phyloP scores from a whole-genome alignment of 2,113 vertebrate species.

The Tympanuchus pallidicinctus region DNA sequence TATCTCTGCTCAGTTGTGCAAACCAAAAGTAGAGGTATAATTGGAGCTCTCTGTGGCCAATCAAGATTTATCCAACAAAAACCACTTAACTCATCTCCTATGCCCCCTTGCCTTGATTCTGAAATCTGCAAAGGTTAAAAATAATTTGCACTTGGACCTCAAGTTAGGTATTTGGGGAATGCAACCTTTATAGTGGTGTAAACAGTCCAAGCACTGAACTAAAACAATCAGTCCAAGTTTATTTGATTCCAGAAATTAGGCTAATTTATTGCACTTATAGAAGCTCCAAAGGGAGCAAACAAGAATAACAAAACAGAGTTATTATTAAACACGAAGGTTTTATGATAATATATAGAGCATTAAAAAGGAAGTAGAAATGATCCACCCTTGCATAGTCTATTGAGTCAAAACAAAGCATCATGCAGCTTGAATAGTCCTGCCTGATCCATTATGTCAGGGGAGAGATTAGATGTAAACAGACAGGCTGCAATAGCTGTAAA shows the following conservation, averaged over 20 bases:
- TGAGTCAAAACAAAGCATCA: neutral
- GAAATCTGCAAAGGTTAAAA: neutral
- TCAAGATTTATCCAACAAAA: neutral
- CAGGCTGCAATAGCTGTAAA: neutral
- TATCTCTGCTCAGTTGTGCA: neutral
- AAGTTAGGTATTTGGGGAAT: neutral
- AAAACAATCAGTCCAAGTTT: neutral
- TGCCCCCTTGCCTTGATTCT: neutral
- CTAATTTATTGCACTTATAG: neutral
- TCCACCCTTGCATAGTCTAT: neutral
- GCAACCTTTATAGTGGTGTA: accelerated
- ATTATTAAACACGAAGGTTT: neutral
- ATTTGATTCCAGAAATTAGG: neutral
- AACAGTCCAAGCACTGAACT: neutral
- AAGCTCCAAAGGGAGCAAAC: neutral
- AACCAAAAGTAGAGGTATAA: neutral
- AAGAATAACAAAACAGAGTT: neutral
- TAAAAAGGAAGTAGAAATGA: neutral
- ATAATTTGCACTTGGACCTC: neutral
- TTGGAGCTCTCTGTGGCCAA: neutral
- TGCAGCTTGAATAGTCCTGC: neutral
- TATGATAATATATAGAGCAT: neutral
- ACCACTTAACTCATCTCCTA: neutral
- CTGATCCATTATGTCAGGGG: neutral
- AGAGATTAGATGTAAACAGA: neutral